Base-by-base conservation (phyloP, 2,113 vertebrate species). In the Taurulus bubalis region DNA sequence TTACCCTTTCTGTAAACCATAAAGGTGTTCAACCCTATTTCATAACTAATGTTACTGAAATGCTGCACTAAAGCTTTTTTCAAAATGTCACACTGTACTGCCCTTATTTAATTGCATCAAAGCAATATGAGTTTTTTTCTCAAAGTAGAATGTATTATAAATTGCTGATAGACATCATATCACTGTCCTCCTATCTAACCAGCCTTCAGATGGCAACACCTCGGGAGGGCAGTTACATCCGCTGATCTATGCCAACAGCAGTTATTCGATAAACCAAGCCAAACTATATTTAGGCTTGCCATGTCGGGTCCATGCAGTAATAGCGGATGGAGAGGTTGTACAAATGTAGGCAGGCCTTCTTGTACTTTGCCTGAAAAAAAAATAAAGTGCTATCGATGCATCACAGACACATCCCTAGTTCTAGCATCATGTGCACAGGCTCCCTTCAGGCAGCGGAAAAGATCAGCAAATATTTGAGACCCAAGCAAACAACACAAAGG, bases 201-300 rank as follows among this genome's bases (percentile, higher is more conserved):
- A 59, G 64, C 67, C 62, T 79, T 89, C 90, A 92, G 89, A 93
- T 90, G 92, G 91, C 1, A 62, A 65, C 70, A 80, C 88, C 69
- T 69, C 45, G 56, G 84, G 79, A 71, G 80, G 77, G 75, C 77
- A 30, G 75, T 67, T 60, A 77, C 84, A 90, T 85, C 77, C 80
- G 71, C 78, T 65, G 32, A 36, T 75, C 36, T 42, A 51, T 85
- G 88, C 89, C 89, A 91, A 75, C 36, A 80, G 34, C 69, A 67
- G 68, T 89, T 87, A 80, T 75, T 64, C 70, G n/a, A 66, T 60
- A 58, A 80, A 87, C 55, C 34, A 34, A 68, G 62, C 83, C 72
- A 84, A 86, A 83, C 78, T 83, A 84, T 79, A 80, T 85, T 77
- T 85, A 67, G 79, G 70, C 11, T 60, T 18, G 18, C 60, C 66